Percentiles rank a stretch among this genome's conserved stretches.
Evolutionary conservation across 1,140 invertebrate genomes (phyloP).

Genomic region (Alviniconcha marisindica): DNA sequence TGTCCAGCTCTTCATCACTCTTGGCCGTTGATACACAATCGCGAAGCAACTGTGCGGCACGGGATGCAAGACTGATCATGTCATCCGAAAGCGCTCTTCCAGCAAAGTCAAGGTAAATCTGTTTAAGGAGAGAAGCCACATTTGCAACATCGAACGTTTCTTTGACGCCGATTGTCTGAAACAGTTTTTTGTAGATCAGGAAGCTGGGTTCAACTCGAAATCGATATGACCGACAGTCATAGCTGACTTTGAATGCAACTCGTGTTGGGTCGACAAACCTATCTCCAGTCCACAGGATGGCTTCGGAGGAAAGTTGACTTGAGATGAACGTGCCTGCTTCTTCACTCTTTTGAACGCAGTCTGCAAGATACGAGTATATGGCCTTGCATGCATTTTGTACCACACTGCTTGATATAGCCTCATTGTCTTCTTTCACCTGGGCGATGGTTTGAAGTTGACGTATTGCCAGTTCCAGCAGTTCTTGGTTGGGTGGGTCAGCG

Average conservation of each 20-base stretch:
- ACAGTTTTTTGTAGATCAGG: conserved; percentile 10
- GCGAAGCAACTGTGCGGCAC: neutral
- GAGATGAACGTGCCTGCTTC: too few relatives aligned
- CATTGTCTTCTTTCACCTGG: too few relatives aligned
- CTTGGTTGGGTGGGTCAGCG: neutral
- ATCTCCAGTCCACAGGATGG: conserved; percentile 36
- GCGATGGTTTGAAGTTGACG: too few relatives aligned
- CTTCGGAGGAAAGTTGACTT: neutral
- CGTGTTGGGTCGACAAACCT: conserved; percentile 41
- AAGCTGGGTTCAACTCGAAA: conserved; percentile 38
- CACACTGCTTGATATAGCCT: too few relatives aligned
- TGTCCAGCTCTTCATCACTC: neutral
- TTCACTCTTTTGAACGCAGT: too few relatives aligned
- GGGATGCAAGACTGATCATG: neutral
- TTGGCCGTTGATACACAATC: too few relatives aligned
- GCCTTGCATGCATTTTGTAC: too few relatives aligned
- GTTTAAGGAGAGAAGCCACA: too few relatives aligned
- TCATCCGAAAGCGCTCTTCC: neutral
- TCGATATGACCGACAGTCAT: conserved; percentile 50
- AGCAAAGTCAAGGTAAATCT: too few relatives aligned
- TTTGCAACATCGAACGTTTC: conserved; percentile 31
- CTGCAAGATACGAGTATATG: too few relatives aligned
- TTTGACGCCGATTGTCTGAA: conserved; percentile 47
- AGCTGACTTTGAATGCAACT: conserved; percentile 40
- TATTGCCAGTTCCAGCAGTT: too few relatives aligned